These are phyloP conservation scores for Chrysemys picta DNA, from an alignment of 2,113 vertebrate genomes.

Conservation along the genomic window DNA sequence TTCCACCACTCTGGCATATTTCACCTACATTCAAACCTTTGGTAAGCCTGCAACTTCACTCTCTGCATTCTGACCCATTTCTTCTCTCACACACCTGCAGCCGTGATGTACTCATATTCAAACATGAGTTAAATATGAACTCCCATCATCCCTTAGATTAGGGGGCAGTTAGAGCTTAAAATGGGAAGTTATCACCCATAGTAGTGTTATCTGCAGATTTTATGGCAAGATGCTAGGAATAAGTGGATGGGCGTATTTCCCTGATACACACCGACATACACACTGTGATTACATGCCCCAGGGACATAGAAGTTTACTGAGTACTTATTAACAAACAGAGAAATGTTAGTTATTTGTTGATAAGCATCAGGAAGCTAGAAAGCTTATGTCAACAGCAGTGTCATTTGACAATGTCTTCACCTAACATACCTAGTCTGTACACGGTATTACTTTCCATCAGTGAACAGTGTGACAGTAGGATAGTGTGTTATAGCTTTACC, in stretches of 20 bases:
- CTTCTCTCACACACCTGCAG: neutral
- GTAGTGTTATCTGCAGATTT: neutral
- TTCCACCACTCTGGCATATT: neutral
- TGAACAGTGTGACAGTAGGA: neutral
- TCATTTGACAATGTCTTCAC: neutral
- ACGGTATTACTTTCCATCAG: conserved; percentile 45
- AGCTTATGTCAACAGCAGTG: neutral
- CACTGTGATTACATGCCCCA: neutral
- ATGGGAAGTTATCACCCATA: neutral
- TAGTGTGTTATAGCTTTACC: conserved; percentile 22
- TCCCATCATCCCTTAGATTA: neutral
- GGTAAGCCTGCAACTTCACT: neutral
- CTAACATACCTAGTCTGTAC: conserved; percentile 42
- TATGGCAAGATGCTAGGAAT: neutral
- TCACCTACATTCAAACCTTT: neutral
- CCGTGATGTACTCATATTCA: neutral
- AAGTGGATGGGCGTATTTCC: neutral
- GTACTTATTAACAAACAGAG: neutral
- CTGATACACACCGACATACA: fast-evolving
- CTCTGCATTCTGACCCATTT: fast-evolving
- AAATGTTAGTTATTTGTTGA: neutral
- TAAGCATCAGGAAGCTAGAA: neutral
- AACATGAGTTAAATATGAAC: neutral
- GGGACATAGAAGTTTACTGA: neutral
- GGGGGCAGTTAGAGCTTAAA: neutral